phyloP scores from a whole-genome alignment of 2,888 invertebrate species.

The Rhingia campestris region DNA sequence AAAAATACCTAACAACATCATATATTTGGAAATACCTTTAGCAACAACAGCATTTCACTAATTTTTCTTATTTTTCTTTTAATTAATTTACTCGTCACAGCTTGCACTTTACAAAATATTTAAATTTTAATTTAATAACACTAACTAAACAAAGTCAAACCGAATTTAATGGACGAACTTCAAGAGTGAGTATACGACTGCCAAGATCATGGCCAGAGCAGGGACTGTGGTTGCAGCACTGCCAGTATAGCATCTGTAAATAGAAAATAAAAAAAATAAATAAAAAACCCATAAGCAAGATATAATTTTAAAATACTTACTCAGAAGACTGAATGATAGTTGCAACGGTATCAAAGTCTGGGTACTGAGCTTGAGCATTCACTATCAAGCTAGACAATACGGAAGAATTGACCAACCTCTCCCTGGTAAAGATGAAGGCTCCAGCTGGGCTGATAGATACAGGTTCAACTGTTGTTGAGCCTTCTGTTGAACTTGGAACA shows the following conservation, averaged over 20 bases:
- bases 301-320: constrained; percentile 20
- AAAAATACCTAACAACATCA: not conserved
- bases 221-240: constrained; percentile 36
- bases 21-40: constrained; percentile 21
- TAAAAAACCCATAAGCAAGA: not conserved
- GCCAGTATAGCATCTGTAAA: constrained; percentile 18
- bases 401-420: not conserved
- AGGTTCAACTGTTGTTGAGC: not conserved
- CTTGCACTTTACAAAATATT: constrained; percentile 23
- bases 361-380: not conserved
- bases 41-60: constrained; percentile 4
- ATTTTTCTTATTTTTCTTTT: constrained; percentile 1
- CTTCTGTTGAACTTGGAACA: not conserved
- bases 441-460: not conserved
- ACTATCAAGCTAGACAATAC: not conserved
- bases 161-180: constrained; percentile 27
- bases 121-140: constrained; percentile 47
- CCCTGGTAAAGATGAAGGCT: constrained; percentile 42
- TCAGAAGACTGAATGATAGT: constrained; percentile 28
- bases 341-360: constrained; percentile 30
- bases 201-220: constrained; percentile 36
- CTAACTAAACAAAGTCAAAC: constrained; percentile 18
- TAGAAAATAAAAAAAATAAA: too few species aligned
- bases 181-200: constrained; percentile 33
- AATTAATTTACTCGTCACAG: constrained; percentile 27